Evolutionary conservation across 2,888 invertebrate genomes (phyloP).

Genomic region (Morinoia aosen): DNA sequence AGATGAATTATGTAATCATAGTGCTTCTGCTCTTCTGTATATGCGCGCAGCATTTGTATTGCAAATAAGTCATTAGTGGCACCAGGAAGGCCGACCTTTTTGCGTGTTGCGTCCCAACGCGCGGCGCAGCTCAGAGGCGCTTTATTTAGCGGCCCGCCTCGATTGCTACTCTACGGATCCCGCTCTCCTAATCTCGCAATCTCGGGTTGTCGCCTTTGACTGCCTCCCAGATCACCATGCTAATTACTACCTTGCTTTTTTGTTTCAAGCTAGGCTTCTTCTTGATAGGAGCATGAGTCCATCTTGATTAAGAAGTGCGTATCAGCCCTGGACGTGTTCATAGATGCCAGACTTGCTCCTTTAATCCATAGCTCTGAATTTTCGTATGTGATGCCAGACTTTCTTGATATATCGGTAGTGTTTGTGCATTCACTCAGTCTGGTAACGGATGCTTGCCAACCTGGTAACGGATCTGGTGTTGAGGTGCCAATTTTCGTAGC

Average conservation of each 20-base stretch:
- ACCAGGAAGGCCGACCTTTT: not conserved
- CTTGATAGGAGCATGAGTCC: not conserved
- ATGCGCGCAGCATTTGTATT: not conserved
- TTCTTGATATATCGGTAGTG: not conserved
- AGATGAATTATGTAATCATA: no score
- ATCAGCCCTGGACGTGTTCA: not conserved
- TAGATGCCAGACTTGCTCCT: not conserved
- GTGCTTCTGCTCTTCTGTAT: not conserved
- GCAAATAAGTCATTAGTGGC: not conserved
- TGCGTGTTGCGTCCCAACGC: not conserved
- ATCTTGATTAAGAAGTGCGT: not conserved
- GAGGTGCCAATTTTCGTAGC: no score
- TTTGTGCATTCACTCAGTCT: not conserved
- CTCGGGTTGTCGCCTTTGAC: conserved; percentile 1
- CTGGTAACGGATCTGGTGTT: no score
- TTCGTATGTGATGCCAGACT: not conserved
- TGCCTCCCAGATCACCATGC: not conserved
- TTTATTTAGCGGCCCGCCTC: not conserved
- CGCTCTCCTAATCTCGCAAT: conserved; percentile 8
- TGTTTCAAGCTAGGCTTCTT: not conserved
- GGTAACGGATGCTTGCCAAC: no score
- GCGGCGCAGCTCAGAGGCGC: not conserved
- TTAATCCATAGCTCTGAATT: not conserved
- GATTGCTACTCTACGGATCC: not conserved
- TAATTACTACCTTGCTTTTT: not conserved